Evolutionary conservation across 1,140 invertebrate species (phyloP), one percentile per base, ranked within the genome.

Genomic region (Aphelinus certus): DNA sequence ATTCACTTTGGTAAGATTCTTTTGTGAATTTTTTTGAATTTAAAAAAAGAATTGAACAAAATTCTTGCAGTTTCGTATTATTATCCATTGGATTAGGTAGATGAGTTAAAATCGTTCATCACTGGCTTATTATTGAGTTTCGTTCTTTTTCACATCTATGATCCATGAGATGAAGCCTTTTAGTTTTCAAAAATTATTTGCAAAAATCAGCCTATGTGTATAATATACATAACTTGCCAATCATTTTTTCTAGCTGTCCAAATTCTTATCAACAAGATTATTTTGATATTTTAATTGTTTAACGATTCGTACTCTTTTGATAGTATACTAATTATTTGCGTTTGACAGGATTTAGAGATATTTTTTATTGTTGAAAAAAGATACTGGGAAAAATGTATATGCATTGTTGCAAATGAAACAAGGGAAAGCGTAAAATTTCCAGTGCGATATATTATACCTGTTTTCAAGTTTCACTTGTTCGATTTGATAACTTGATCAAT

Each of bases 381-480:
- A 75, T 43, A 68, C 42, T 10, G 46, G 43, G 42, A 55, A 68
- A 68, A 58, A 70, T 49, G 63, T 70, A 51, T 75, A 69, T 62
- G 47, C 43, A 51, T 70, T 70, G 45, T 75, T 64, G 43, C 45
- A 3, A 63, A 58, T 6, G 55, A 56, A 69, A 26, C 61, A 9
- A 45, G 49, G n/a, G n/a, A 58, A 64, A 7, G n/a, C 63, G 47
- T 56, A 62, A 68, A 55, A 47, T 61, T 70, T 65, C 64, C 6
- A 9, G 65, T 71, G 61, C 66, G 56, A 66, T 75, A 75, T 70
- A 60, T 62, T 70, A 26, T 74, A 56, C 47, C 43, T 58, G 55
- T 63, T 82, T 80, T 73, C 73, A 78, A 72, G 70, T 66, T 71
- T 69, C 63, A 62, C 78, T 79, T 76, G 63, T 78, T 80, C 79